Conservation (phyloP, 2,797 vertebrate species). For the Acanthiza pusilla region DNA sequence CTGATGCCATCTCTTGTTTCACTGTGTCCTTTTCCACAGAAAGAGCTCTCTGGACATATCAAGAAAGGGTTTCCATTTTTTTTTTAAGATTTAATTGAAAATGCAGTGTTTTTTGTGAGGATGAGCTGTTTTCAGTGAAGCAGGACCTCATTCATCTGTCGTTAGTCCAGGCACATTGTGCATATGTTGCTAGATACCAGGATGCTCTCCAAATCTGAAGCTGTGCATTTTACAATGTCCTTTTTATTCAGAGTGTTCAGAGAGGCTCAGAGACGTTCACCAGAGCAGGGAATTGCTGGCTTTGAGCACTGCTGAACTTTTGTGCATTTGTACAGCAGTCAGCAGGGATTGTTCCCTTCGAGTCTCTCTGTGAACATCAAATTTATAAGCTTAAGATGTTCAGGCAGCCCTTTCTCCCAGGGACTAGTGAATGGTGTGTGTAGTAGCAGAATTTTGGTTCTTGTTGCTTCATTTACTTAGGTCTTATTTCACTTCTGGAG, state of each 20-base stretch:
- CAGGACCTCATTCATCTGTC: background rate
- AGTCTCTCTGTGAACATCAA: background rate
- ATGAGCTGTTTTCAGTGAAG: background rate
- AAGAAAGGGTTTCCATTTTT: background rate
- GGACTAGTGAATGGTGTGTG: background rate
- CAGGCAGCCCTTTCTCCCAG: background rate
- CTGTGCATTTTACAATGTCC: background rate
- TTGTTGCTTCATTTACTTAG: background rate
- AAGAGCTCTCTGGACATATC: background rate
- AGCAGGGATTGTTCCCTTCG: background rate
- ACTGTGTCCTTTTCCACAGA: background rate
- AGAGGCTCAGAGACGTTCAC: fast-evolving
- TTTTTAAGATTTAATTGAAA: background rate
- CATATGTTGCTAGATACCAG: background rate
- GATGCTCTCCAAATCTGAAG: background rate
- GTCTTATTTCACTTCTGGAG: background rate
- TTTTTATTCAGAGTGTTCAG: background rate
- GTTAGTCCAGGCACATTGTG: background rate
- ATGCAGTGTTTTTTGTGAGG: background rate
- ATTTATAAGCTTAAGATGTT: background rate
- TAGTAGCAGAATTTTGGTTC: background rate
- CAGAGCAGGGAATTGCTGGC: background rate
- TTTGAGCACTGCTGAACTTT: background rate
- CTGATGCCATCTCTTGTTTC: background rate
- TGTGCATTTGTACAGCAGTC: background rate